Base-by-base conservation (phyloP, 2,888 invertebrate species). In the Tromatobia lineatoria region DNA sequence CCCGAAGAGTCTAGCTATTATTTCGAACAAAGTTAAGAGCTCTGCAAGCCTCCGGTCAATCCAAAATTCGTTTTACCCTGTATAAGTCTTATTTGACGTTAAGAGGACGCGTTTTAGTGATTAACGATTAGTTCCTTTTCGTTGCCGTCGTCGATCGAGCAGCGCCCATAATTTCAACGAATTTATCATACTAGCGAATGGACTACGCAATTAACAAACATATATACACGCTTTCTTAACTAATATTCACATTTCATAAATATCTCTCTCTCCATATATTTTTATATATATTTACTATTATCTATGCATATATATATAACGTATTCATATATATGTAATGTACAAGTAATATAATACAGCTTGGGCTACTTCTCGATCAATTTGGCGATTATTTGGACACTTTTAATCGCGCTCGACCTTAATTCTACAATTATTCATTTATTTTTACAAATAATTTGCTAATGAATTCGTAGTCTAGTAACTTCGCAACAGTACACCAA, bases 211-310 rank as follows among this genome's bases (percentile, higher is more conserved):
- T 82, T 85, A 85, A 90, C 82, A 85, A 89, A 90, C 82, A 85
- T 88, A 87, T 90, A 88, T 90, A 90, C 89, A 90, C 86, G 77
- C 66, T 77, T 86, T 85, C 83, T 86, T 90, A 89, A 88, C 88
- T 89, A 89, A 77, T 90, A 89, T 90, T 89, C 88, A 91, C 89
- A 91, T 87, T 87, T 90, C 86, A 89, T 90, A 90, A 90, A 89
- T 89, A 90, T 87, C 86, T 84, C 80, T 85, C 57, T 85, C 59
- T 83, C 59, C 81, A 69, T 86, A 70, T 80, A 45, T 86, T 81
- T 86, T 76, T 83, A 67, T 85, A 66, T 81, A 61, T 82, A 50
- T 74, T 47, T 82, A 38, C 82, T 25, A 70, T 45, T 74, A 74
- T 67, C 54, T 85, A 75, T 86, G 71, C 75, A 71, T 76, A 11